Evolutionary conservation across 2,113 vertebrate species (phyloP).

Genomic region (Saimiri boliviensis): DNA sequence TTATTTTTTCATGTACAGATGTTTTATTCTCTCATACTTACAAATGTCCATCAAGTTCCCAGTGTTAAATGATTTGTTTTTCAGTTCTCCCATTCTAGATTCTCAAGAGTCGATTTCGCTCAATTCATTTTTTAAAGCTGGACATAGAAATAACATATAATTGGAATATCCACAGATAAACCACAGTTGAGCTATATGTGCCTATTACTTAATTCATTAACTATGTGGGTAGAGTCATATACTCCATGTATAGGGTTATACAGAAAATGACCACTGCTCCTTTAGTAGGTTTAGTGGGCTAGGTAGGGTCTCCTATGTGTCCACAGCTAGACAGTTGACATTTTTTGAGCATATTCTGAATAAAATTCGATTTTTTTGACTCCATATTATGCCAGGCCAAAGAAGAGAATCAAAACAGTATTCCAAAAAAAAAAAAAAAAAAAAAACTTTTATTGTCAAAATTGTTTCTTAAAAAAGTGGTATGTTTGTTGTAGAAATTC

Average conservation of each 20-base stretch:
- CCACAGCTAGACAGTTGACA: neutral
- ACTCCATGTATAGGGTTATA: neutral
- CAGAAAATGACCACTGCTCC: neutral
- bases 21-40: neutral
- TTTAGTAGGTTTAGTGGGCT: neutral
- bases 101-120: neutral
- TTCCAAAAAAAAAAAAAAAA: neutral
- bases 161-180: neutral
- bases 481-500: neutral
- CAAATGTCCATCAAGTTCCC: neutral
- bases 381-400: neutral
- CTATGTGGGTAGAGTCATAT: neutral
- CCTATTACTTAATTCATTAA: neutral
- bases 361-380: slow-evolving; percentile 1
- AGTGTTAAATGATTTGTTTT: neutral
- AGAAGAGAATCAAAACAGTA: neutral
- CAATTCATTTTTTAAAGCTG: neutral
- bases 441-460: neutral
- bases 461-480: neutral
- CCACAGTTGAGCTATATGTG: neutral
- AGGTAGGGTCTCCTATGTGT: neutral
- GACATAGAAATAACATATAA: neutral
- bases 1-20: neutral
- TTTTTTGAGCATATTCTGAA: neutral
- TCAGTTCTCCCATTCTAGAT: neutral